Evolutionary conservation across 2,888 invertebrate genomes (phyloP), one percentile per base, ranked within the genome.

Genomic region (Kuschelorhynchus macadamiae): DNA sequence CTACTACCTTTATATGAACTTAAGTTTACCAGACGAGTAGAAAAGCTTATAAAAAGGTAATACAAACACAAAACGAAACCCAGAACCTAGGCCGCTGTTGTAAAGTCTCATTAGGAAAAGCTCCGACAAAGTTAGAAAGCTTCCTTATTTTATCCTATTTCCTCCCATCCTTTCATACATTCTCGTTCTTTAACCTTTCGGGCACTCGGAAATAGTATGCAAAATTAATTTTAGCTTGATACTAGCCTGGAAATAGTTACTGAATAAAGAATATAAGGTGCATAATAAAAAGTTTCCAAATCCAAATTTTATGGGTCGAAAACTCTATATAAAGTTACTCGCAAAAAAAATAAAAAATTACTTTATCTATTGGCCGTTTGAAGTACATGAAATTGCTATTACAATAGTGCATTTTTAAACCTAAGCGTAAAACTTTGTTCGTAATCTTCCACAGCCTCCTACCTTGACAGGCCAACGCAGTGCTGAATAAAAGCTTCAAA

Each of bases 61-160:
- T 30, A 30, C n/a, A n/a, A n/a, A n/a, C n/a, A 30, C 30, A 30
- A 4, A 30, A 30, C 5, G 30, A 30, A 30, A n/a, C n/a, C n/a
- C 30, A 30, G 30, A 9, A 7, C 4, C 5, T 4, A 30, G 9
- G 4, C 5, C 30, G 30, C 5, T 30, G 30, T 50, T 50, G 20
- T 50, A 50, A 50, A 50, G 50, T 50, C 30, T 50, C 50, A 21
- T 50, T 50, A 50, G 30, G 50, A 25, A 50, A 50, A 25, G 41
- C 41, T 25, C 53, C 53, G 33, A 36, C 53, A 53, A 53, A 53
- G 53, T 53, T 18, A 36, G 53, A 53, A 53, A 53, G 53, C 53
- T 53, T 12, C 36, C 36, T 33, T 53, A 53, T 53, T 53, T 53
- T 18, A 53, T n/a, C 18, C 53, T 36, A 36, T 53, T 53, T 36